Percentiles rank a stretch among this genome's conserved stretches.
phyloP scores from a whole-genome alignment of 92 coral and sea anemone species.

The Montipora capitata region DNA sequence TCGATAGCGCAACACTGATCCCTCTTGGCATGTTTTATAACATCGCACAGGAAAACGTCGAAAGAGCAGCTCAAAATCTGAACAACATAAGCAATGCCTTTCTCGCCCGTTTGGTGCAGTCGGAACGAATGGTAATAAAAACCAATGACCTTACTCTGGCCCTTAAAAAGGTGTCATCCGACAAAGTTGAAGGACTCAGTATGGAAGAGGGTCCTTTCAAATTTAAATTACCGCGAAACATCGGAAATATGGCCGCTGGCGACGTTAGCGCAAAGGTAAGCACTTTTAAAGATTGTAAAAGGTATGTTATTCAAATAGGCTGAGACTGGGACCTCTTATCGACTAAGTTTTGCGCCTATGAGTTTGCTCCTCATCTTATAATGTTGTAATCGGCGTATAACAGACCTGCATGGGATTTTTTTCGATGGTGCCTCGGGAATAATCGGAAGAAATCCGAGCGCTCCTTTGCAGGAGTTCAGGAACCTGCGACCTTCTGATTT shows the following conservation, averaged over 20 bases:
- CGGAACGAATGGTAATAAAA: conserved; percentile 12
- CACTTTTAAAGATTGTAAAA: neutral
- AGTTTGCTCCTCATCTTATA: no score
- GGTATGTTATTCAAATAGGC: no score
- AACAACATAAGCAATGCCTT: conserved; percentile 29
- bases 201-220: conserved; percentile 30
- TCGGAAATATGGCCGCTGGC: conserved; percentile 28
- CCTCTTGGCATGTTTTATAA: no score
- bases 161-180: conserved; percentile 16
- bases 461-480: no score
- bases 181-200: conserved; percentile 22
- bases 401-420: no score
- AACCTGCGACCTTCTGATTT: no score
- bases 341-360: no score
- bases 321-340: no score
- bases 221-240: conserved; percentile 3
- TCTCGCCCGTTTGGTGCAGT: conserved; percentile 33
- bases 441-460: neutral
- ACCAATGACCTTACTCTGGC: conserved; percentile 1
- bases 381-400: no score
- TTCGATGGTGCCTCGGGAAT: no score
- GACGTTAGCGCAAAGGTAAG: conserved; percentile 27
- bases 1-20: no score
- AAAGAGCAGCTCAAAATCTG: conserved; percentile 10
- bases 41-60: neutral